Conservation (phyloP, 1,140 invertebrate species). For the Procambarus virginalis region DNA sequence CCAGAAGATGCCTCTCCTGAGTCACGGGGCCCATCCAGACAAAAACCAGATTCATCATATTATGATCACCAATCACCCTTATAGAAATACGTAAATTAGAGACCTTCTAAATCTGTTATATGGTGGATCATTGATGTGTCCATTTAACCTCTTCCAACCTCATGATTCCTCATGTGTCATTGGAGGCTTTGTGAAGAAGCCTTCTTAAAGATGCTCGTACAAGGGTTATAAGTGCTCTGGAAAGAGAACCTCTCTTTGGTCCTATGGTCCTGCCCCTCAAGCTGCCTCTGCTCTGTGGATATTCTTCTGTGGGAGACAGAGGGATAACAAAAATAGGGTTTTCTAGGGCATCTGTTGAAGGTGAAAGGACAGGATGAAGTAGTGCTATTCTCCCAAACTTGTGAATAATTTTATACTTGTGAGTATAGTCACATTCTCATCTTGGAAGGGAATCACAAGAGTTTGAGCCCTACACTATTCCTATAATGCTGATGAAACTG, state of each 20-base stretch:
- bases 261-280: slow-evolving; percentile 16
- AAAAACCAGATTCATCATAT: slow-evolving; percentile 55
- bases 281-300: slow-evolving; percentile 37
- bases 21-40: slow-evolving; percentile 48
- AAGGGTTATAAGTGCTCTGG: slow-evolving; percentile 26
- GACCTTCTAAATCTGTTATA: slow-evolving; percentile 54
- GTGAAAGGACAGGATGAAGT: slow-evolving; percentile 25
- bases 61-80: slow-evolving; percentile 65
- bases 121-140: slow-evolving; percentile 53
- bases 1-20: slow-evolving; percentile 47
- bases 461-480: slow-evolving; percentile 1
- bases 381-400: slow-evolving; percentile 1
- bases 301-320: slow-evolving; percentile 15
- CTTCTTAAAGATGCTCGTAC: slow-evolving; percentile 9
- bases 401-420: slow-evolving; percentile 14
- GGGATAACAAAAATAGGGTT: neutral
- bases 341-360: slow-evolving; percentile 21
- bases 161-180: slow-evolving; percentile 16
- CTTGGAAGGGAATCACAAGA: slow-evolving; percentile 6
- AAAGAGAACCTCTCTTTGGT: slow-evolving; percentile 23
- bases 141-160: slow-evolving; percentile 50
- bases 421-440: slow-evolving; percentile 13
- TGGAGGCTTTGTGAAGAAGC: slow-evolving; percentile 43
- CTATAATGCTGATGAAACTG: slow-evolving; percentile 18
- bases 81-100: slow-evolving; percentile 60